Evolutionary conservation across 2,797 vertebrate genomes (phyloP).

Genomic region (Crenuchus spilurus): DNA sequence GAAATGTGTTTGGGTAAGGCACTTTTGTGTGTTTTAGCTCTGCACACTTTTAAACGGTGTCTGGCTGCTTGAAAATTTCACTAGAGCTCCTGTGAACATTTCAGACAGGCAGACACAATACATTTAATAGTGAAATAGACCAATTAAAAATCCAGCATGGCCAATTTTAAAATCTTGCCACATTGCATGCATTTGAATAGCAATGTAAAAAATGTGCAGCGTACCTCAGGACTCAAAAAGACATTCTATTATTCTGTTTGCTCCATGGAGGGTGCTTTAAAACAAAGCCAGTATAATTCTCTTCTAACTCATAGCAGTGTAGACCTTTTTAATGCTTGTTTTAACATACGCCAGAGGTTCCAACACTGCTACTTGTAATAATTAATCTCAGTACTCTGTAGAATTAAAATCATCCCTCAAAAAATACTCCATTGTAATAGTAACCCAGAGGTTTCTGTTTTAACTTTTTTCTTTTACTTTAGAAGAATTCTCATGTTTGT

Average conservation of each 20-base stretch:
- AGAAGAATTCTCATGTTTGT: too few relatives aligned
- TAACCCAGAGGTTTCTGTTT: too few relatives aligned
- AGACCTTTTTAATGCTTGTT: too few relatives aligned
- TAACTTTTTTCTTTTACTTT: too few relatives aligned
- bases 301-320: too few relatives aligned
- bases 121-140: background rate
- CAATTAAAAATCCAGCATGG: background rate
- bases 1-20: background rate
- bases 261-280: background rate
- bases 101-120: background rate
- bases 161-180: background rate
- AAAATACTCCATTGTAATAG: too few relatives aligned
- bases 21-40: too few relatives aligned
- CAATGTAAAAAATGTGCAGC: background rate
- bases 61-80: background rate
- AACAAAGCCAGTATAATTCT: background rate
- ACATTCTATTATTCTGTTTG: background rate
- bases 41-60: background rate
- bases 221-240: background rate
- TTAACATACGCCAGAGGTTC: too few relatives aligned
- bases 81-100: background rate
- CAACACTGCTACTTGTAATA: too few relatives aligned
- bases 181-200: background rate
- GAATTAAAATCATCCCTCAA: too few relatives aligned
- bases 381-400: too few relatives aligned